Evolutionary conservation across 2,113 vertebrate species (phyloP), one percentile per base, ranked within the genome.

Genomic region (Thamnophis sirtalis): DNA sequence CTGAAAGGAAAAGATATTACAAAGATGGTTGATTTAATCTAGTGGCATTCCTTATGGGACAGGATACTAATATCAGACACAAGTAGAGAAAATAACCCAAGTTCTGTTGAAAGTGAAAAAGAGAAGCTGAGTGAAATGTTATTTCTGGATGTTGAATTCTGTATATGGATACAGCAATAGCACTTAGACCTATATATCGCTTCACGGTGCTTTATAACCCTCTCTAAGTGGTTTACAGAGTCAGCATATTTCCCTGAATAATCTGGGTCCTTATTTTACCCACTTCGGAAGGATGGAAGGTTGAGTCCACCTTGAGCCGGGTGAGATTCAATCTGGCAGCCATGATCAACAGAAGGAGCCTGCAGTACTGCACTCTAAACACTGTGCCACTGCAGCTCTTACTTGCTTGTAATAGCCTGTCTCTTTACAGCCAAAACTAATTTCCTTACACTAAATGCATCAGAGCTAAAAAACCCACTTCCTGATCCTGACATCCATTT

Each of bases 61-160:
- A 73, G 84, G 63, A 51, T 87, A 28, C 93, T 68, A 54, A 53
- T 0, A 0, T 0, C 51, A 89, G 24, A 84, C 43, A 11, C 0
- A 0, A 19, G 11, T 38, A 28, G 0, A 5, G 38, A 38, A 26
- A 73, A 33, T 5, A 15, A 0, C 0, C 0, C 10, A 51, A 0
- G 49, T 53, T 58, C 43, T 73, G 3, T 0, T 0, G 49, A 58
- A 60, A 90, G 73, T 33, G 11, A 91, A 86, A 9, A 8, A 90
- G 48, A 17, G 8, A 43, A 0, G 0, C 21, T 84, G 24, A 54
- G 17, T 90, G 28, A 0, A 1, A 26, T 15, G 89, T 60, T 92
- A 51, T 7, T 1, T 0, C 80, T 28, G 63, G 60, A 11, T 43
- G 55, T 54, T 50, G 87, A 73, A 5, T 90, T 87, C 17, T 56